Percentiles rank a stretch among this genome's conserved stretches.
phyloP scores from a whole-genome alignment of 2,113 vertebrate species.

The Panurus biarmicus region DNA sequence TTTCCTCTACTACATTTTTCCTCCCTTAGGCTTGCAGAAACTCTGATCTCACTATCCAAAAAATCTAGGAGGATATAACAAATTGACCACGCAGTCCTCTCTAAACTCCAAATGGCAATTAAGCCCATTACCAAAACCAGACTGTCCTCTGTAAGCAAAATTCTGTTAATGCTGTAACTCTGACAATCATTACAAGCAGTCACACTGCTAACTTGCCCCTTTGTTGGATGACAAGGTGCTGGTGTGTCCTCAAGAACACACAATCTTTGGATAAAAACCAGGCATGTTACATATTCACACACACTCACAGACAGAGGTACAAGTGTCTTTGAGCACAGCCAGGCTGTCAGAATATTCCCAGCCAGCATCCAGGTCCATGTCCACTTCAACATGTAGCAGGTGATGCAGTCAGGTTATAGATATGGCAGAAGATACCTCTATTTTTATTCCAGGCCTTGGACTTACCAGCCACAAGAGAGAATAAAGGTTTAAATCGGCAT shows the following conservation, averaged over 20 bases:
- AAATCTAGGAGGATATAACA: neutral
- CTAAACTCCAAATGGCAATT: neutral
- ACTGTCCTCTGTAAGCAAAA: neutral
- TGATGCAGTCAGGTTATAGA: neutral
- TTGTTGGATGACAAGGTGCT: neutral
- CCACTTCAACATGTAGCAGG: neutral
- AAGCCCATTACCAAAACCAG: neutral
- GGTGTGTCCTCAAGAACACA: neutral
- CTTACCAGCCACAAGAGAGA: neutral
- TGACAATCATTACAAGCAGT: neutral
- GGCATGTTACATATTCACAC: neutral
- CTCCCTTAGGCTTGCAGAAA: neutral
- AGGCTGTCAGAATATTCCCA: neutral
- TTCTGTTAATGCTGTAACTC: neutral
- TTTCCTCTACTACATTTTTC: neutral
- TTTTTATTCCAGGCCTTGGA: neutral
- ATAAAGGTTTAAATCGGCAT: neutral
- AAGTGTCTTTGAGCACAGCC: neutral
- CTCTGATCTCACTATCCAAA: conserved; percentile 30
- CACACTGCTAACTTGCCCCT: neutral
- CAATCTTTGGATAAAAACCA: neutral
- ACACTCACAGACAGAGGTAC: neutral
- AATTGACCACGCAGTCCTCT: neutral
- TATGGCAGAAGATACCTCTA: neutral
- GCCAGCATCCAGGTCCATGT: neutral